Percentiles rank a stretch among this genome's conserved stretches.
These are phyloP conservation scores for Orthonevra nobilis DNA, from an alignment of 2,888 invertebrate genomes.

Conservation along the genomic window DNA sequence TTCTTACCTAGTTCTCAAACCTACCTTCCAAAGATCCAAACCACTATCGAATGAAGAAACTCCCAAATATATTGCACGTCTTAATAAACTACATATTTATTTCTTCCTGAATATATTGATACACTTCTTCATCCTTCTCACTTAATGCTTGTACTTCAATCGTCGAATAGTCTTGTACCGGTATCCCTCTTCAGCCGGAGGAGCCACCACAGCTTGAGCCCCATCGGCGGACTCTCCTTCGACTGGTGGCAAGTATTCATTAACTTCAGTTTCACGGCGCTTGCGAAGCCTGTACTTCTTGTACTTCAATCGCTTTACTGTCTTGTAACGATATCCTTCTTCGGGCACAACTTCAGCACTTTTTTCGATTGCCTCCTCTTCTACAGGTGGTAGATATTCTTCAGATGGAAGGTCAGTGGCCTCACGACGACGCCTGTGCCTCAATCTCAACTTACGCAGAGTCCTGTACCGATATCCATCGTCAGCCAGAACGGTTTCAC, in stretches of 20 bases:
- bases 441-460: conserved; percentile 63
- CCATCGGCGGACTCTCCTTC: conserved; percentile 29
- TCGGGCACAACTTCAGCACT: conserved; percentile 20
- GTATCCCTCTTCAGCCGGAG: conserved; percentile 56
- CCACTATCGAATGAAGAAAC: neutral
- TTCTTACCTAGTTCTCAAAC: no score
- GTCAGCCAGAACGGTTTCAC: conserved; percentile 69
- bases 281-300: conserved; percentile 33
- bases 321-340: conserved; percentile 52
- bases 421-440: conserved; percentile 70
- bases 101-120: neutral
- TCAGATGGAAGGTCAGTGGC: conserved; percentile 63
- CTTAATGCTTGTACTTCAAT: conserved; percentile 34
- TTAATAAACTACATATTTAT: conserved; percentile 2
- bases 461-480: conserved; percentile 72
- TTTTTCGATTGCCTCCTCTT: conserved; percentile 8
- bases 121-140: neutral
- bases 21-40: no score
- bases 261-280: conserved; percentile 24
- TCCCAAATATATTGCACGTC: neutral
- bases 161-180: conserved; percentile 21
- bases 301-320: conserved; percentile 36
- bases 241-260: conserved; percentile 51
- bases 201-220: conserved; percentile 48
- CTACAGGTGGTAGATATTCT: conserved; percentile 69